phyloP scores from a whole-genome alignment of 37 sponge, comb jelly and placozoan species.

The Lycopodina hypogea region DNA sequence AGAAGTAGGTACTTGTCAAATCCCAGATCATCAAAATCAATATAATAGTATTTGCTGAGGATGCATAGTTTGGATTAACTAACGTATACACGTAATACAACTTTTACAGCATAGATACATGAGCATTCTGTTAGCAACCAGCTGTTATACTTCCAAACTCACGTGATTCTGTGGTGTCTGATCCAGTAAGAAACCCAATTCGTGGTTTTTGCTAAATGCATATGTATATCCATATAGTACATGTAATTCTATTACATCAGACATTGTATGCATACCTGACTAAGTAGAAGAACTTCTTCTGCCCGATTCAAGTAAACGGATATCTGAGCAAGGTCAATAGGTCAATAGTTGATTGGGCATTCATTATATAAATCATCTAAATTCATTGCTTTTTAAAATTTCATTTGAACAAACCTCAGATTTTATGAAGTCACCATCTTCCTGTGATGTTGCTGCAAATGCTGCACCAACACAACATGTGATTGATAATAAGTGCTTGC shows the following conservation, averaged over 20 bases:
- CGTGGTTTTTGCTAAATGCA: conserved; percentile 2
- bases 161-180: conserved; percentile 4
- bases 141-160: not conserved
- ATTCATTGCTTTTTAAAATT: no score
- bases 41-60: no score
- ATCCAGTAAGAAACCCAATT: not conserved
- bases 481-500: no score
- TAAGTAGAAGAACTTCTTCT: conserved; percentile 29
- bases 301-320: conserved; percentile 23
- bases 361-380: not conserved
- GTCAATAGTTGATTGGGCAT: not conserved
- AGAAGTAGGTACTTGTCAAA: no score
- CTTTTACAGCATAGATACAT: no score
- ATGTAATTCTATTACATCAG: not conserved
- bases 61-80: no score
- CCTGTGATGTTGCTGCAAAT: not conserved
- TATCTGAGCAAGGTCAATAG: not conserved
- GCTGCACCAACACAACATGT: conserved; percentile 3
- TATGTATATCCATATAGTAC: not conserved
- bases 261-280: not conserved
- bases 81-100: no score
- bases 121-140: no score
- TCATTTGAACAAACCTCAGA: conserved; percentile 33
- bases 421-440: conserved; percentile 12
- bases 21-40: no score